phyloP scores from a whole-genome alignment of 2,888 invertebrate species.

The Leuctra nigra region DNA sequence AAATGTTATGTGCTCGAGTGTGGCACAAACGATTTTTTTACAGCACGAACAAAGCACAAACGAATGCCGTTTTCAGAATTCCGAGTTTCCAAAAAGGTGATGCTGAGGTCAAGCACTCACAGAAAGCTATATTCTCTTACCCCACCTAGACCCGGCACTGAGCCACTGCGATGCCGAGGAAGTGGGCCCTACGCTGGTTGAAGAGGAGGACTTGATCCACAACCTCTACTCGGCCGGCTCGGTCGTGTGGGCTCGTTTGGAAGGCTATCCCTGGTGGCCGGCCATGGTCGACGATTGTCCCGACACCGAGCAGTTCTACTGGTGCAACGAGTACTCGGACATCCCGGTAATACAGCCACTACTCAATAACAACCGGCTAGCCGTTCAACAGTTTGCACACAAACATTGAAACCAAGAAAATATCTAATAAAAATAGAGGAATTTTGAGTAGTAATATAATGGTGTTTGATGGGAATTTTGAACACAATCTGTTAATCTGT shows the following conservation, averaged over 20 bases:
- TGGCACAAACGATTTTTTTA: no score
- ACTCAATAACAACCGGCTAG: no score
- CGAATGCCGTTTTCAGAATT: no score
- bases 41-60: no score
- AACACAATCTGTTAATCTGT: no score
- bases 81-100: no score
- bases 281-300: slow-evolving; percentile 64
- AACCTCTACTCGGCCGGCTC: slow-evolving; percentile 57
- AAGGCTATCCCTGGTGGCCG: slow-evolving; percentile 65
- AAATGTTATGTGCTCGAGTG: no score
- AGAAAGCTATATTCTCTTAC: not conserved
- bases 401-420: not conserved
- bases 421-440: not conserved
- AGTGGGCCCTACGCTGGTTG: slow-evolving; percentile 40
- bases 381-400: no score
- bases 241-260: slow-evolving; percentile 55
- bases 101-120: no score
- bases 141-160: not conserved
- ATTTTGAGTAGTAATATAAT: not conserved
- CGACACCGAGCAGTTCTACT: slow-evolving; percentile 52
- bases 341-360: no score
- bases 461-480: not conserved
- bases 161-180: slow-evolving; percentile 46
- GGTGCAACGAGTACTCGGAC: slow-evolving; percentile 49
- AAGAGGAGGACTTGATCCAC: slow-evolving; percentile 50